Percentiles rank a stretch among this genome's conserved stretches.
phyloP scores from a whole-genome alignment of 2,888 invertebrate species.

The Chrysolina haemoptera region DNA sequence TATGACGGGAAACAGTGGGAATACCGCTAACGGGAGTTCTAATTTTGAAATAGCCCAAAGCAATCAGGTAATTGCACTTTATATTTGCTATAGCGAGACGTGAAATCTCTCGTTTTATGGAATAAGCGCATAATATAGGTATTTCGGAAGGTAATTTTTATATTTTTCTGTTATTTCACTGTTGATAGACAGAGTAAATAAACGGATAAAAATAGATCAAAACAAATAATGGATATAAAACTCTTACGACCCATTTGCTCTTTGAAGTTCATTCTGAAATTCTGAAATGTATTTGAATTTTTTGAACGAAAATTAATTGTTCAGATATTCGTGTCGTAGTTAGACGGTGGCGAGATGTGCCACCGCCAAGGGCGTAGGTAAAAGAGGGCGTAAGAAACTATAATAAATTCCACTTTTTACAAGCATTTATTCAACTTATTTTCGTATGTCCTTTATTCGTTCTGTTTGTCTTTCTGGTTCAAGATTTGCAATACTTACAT shows the following conservation, averaged over 20 bases:
- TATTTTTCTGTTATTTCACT: not conserved
- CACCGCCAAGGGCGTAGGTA: no score
- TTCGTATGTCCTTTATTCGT: no score
- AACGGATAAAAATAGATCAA: not conserved
- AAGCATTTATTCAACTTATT: no score
- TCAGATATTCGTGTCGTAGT: no score
- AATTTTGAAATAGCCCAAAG: conserved; percentile 72
- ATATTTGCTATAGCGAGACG: not conserved
- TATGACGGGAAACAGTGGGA: conserved; percentile 39
- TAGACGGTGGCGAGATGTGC: no score
- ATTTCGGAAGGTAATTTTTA: not conserved
- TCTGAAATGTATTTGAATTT: not conserved
- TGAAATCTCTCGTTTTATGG: not conserved
- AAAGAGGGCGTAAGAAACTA: no score
- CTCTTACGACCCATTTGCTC: not conserved
- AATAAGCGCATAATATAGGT: not conserved
- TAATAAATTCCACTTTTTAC: no score
- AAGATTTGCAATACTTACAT: no score
- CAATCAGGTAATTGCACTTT: conserved; percentile 66
- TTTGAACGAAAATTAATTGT: no score
- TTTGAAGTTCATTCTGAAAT: no score
- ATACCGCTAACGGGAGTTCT: conserved; percentile 70
- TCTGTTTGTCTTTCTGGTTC: no score
- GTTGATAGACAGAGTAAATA: not conserved
- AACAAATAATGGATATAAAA: not conserved